Percentiles rank a stretch among this genome's conserved stretches.
Conservation (phyloP, 2,113 vertebrate species). For the Taurulus bubalis region DNA sequence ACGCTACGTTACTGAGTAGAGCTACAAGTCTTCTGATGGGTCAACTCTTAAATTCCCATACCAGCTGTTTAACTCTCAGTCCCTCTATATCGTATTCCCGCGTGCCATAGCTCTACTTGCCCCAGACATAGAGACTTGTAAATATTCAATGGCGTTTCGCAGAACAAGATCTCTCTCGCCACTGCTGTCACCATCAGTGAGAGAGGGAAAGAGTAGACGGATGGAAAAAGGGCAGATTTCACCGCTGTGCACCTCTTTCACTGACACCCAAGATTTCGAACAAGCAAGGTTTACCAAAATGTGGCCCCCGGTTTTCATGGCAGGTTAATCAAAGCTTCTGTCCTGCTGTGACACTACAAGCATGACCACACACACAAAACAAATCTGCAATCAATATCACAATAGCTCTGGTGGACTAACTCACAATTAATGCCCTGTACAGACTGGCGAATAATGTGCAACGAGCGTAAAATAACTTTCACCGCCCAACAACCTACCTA, state of each 20-base stretch:
- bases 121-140: constrained; percentile 69
- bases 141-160: constrained; percentile 79
- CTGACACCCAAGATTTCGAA: constrained; percentile 74
- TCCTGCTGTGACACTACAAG: constrained; percentile 21
- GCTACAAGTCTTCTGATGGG: background rate
- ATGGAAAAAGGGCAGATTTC: constrained; percentile 79
- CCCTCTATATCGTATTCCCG: constrained; percentile 56
- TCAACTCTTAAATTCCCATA: constrained; percentile 23
- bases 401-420: background rate
- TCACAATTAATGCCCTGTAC: background rate
- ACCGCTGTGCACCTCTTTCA: constrained; percentile 72
- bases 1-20: background rate
- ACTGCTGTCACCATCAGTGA: constrained; percentile 75
- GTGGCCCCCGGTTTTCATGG: constrained; percentile 15
- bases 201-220: constrained; percentile 73
- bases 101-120: constrained; percentile 42
- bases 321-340: constrained; percentile 48
- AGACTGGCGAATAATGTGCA: background rate
- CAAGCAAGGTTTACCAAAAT: constrained; percentile 40
- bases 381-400: constrained; percentile 11
- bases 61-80: constrained; percentile 56
- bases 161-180: constrained; percentile 80
- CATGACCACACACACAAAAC: background rate
- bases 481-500: background rate
- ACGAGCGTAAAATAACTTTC: constrained; percentile 13